A percentile compares a stretch with the other conserved stretches of the same genome.
These are phyloP conservation scores for Spinus pinus DNA, from an alignment of 2,797 vertebrate species.

Conservation along the genomic window DNA sequence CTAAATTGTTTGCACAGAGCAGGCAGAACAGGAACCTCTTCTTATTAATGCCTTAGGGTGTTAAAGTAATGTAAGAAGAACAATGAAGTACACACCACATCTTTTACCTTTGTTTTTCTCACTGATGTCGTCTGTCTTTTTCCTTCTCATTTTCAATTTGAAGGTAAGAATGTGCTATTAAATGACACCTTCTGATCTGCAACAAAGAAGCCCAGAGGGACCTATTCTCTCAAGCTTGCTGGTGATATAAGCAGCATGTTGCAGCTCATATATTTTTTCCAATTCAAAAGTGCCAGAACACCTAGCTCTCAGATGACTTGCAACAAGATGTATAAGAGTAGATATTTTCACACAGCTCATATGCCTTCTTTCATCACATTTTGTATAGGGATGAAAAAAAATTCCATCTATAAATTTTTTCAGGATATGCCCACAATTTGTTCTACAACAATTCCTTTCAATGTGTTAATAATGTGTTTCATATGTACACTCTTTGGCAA, in stretches of 20 bases:
- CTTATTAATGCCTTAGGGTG: not conserved
- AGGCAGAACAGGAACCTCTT: not conserved
- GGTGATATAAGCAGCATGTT: slow-evolving; percentile 11
- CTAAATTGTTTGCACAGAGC: not conserved
- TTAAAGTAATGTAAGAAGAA: not conserved
- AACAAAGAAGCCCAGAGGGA: not conserved
- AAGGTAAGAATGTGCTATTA: not conserved
- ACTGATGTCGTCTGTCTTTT: not conserved
- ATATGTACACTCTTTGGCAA: not conserved
- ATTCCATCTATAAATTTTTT: not conserved
- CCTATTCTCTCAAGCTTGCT: not conserved
- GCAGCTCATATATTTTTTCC: not conserved
- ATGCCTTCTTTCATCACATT: slow-evolving; percentile 1
- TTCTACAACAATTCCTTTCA: not conserved
- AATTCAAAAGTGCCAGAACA: slow-evolving; percentile 4
- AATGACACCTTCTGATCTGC: slow-evolving; percentile 1
- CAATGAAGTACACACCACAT: not conserved
- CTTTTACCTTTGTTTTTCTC: not conserved
- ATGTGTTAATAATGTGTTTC: not conserved
- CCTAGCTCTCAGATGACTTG: not conserved
- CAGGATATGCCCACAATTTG: not conserved
- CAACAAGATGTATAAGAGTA: not conserved
- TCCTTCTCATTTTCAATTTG: not conserved
- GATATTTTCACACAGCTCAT: not conserved
- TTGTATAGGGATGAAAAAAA: not conserved